These are phyloP conservation scores for Chymomyza fuscimana DNA, from an alignment of 2,888 invertebrate genomes.

Conservation along the genomic window DNA sequence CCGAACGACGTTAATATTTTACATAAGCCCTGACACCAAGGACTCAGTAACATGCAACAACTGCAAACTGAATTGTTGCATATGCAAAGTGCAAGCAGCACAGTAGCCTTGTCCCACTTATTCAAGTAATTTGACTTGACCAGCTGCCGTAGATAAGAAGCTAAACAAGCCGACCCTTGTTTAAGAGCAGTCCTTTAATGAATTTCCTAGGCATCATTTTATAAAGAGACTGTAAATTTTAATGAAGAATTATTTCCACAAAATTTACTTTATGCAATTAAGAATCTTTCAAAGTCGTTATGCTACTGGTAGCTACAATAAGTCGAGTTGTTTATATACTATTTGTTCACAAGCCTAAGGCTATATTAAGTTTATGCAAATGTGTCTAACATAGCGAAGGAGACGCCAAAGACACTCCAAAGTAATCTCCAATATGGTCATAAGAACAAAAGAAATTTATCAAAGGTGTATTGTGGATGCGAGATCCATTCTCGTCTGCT, in stretches of 20 bases:
- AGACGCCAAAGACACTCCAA: too few relatives aligned
- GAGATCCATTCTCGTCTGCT: too few relatives aligned
- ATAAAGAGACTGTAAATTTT: not conserved
- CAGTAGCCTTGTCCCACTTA: slow-evolving; percentile 3
- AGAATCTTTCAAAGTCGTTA: not conserved
- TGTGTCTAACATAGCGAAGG: too few relatives aligned
- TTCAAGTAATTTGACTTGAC: slow-evolving; percentile 29
- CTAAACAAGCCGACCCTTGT: not conserved
- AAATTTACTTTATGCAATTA: not conserved
- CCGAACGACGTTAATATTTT: slow-evolving; percentile 9
- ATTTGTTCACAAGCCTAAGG: too few relatives aligned
- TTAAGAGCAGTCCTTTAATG: not conserved
- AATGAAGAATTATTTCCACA: not conserved
- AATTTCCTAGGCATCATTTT: not conserved
- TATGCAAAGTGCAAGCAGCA: not conserved
- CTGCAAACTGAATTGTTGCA: not conserved
- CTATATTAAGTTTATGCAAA: too few relatives aligned
- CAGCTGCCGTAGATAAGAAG: slow-evolving; percentile 26
- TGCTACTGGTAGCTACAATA: too few relatives aligned
- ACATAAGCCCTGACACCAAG: slow-evolving; percentile 3
- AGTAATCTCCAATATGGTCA: too few relatives aligned
- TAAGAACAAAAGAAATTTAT: too few relatives aligned
- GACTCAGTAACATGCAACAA: not conserved
- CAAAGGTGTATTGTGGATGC: too few relatives aligned
- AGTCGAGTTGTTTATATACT: too few relatives aligned